phyloP scores from a whole-genome alignment of 2,888 invertebrate species.

The Dyspetes luteomarginatus region DNA sequence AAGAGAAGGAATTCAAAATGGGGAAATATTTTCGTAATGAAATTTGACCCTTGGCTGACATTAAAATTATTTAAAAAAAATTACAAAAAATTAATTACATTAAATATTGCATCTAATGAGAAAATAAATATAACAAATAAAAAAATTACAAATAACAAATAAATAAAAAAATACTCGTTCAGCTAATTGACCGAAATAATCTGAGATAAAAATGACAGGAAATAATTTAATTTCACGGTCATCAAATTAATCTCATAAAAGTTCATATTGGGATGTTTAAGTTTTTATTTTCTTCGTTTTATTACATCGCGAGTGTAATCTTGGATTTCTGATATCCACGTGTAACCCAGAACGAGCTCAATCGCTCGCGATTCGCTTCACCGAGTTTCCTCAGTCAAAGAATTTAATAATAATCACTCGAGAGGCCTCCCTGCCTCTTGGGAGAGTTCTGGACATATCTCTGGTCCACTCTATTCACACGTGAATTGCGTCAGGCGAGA shows the following conservation, averaged over 20 bases:
- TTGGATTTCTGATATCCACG: slow-evolving; percentile 48
- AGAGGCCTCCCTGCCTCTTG: neutral
- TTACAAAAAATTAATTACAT: too few species aligned
- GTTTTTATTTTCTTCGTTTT: slow-evolving; percentile 6
- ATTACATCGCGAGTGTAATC: slow-evolving; percentile 21
- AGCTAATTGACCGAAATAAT: neutral
- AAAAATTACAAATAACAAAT: neutral
- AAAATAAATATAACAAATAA: too few species aligned
- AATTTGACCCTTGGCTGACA: too few species aligned
- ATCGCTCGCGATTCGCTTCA: slow-evolving; percentile 60
- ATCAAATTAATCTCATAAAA: slow-evolving; percentile 14
- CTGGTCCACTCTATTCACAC: neutral
- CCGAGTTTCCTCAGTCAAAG: slow-evolving; percentile 58
- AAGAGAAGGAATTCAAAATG: too few species aligned
- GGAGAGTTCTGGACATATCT: neutral
- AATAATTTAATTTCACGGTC: slow-evolving; percentile 50
- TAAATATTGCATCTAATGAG: too few species aligned
- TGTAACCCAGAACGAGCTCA: slow-evolving; percentile 50
- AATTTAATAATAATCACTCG: slow-evolving; percentile 47
- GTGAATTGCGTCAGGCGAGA: slow-evolving; percentile 44
- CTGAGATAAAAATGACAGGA: neutral
- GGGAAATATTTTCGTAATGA: too few species aligned
- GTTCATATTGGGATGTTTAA: slow-evolving; percentile 19
- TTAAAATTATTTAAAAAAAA: too few species aligned
- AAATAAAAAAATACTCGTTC: too few species aligned